Conservation (phyloP, 2,888 invertebrate species). For the Erebia aethiops region DNA sequence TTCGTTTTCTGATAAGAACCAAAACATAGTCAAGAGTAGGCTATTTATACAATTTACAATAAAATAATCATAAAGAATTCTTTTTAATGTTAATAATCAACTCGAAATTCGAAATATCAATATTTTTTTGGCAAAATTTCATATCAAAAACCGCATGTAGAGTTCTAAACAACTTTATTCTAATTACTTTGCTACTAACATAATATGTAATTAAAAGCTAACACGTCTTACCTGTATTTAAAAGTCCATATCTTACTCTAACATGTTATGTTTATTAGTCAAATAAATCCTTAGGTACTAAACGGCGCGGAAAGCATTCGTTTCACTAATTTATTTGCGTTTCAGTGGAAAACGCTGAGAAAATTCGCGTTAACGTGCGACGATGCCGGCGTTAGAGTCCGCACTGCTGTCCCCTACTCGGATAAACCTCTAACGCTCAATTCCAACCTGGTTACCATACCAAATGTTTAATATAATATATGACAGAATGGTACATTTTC, state of each 20-base stretch:
- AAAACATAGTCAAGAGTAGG: neutral
- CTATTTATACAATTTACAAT: neutral
- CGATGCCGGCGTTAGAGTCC: conserved; percentile 37
- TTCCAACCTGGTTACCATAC: conserved; percentile 16
- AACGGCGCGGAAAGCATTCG: conserved; percentile 18
- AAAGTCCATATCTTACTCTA: conserved; percentile 10
- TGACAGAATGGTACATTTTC: conserved; percentile 1
- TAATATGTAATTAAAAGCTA: neutral
- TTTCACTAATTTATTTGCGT: conserved; percentile 37
- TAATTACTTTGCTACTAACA: conserved; percentile 3
- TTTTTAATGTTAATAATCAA: too few relatives aligned
- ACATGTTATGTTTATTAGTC: conserved; percentile 15
- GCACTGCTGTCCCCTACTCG: conserved; percentile 39
- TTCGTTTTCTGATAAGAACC: neutral
- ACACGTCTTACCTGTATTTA: conserved; percentile 16
- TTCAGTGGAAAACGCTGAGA: conserved; percentile 26
- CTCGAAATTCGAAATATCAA: too few relatives aligned
- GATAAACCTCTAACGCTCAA: conserved; percentile 25
- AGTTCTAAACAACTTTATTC: neutral
- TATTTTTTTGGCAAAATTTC: too few relatives aligned
- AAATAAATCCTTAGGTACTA: neutral
- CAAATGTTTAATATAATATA: neutral
- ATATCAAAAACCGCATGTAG: too few relatives aligned
- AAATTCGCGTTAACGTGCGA: conserved; percentile 38
- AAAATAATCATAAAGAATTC: too few relatives aligned